A percentile compares a stretch with the other conserved stretches of the same genome.
These are phyloP conservation scores for Tubiluchus corallicola DNA, from an alignment of 2,888 invertebrate genomes.

Conservation along the genomic window DNA sequence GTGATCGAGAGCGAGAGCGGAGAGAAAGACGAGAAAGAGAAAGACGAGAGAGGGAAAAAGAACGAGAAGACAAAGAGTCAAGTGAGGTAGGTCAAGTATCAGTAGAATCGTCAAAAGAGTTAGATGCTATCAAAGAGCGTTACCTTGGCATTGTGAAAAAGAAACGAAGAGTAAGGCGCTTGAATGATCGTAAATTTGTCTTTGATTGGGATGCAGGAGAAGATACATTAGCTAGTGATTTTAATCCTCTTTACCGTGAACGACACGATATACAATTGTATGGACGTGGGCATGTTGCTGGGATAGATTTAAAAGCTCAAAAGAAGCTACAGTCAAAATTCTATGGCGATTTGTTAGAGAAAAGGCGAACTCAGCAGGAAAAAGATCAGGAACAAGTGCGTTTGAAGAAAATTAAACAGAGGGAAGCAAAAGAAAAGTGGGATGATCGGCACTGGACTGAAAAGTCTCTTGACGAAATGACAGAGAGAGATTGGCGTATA, in stretches of 20 bases:
- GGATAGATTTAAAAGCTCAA: conserved; percentile 75
- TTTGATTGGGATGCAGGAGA: conserved; percentile 99
- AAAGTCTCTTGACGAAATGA: conserved; percentile 83
- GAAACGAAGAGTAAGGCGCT: conserved; percentile 67
- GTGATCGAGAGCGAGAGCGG: conserved; percentile 21
- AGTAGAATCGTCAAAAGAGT: conserved; percentile 77
- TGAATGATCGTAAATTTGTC: conserved; percentile 97
- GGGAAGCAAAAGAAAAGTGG: conserved; percentile 96
- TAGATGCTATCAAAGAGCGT: conserved; percentile 84
- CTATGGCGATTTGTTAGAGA: conserved; percentile 84
- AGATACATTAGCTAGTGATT: conserved; percentile 94
- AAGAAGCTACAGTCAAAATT: conserved; percentile 81
- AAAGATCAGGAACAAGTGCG: conserved; percentile 82
- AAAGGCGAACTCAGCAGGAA: conserved; percentile 81
- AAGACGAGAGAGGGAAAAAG: conserved; percentile 16
- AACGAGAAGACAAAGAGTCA: conserved; percentile 31
- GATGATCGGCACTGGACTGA: conserved; percentile 99
- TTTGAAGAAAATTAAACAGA: conserved; percentile 72
- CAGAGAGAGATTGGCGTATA: conserved; percentile 97
- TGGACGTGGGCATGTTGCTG: conserved; percentile 91
- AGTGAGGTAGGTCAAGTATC: conserved; percentile 43
- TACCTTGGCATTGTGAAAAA: conserved; percentile 72
- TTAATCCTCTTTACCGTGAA: conserved; percentile 88
- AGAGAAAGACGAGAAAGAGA: too few species aligned
- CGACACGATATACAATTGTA: conserved; percentile 92